phyloP scores from a whole-genome alignment of 2,888 invertebrate genomes.

The Tipula lateralis region DNA sequence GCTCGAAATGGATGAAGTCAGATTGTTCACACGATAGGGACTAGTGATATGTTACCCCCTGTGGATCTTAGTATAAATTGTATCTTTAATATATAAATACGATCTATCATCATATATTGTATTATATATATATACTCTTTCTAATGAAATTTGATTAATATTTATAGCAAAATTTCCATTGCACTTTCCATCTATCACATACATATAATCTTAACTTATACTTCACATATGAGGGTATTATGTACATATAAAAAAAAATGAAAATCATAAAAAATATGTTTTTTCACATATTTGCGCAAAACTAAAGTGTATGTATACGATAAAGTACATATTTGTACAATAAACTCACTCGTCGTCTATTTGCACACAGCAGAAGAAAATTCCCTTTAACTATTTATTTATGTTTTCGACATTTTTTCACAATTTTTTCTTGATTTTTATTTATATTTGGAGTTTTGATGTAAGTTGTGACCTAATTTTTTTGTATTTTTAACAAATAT shows the following conservation, averaged over 20 bases:
- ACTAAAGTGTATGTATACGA: background rate
- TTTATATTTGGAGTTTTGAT: background rate
- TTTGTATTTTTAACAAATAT: background rate
- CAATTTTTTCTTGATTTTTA: conserved; percentile 7
- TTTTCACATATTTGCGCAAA: background rate
- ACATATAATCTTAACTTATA: background rate
- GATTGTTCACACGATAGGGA: too few species aligned
- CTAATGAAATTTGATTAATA: background rate
- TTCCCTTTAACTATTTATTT: background rate
- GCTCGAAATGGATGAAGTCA: too few species aligned
- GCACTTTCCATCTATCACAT: background rate
- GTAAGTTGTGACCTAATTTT: background rate
- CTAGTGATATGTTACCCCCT: too few species aligned
- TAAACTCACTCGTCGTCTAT: background rate
- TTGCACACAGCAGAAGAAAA: background rate
- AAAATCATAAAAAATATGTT: background rate
- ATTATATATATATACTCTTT: too few species aligned
- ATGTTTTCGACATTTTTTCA: conserved; percentile 19
- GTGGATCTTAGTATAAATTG: too few species aligned
- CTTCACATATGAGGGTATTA: background rate
- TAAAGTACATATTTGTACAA: background rate
- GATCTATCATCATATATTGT: too few species aligned
- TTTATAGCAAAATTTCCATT: background rate
- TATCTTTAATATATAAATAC: too few species aligned
- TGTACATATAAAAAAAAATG: background rate